A percentile compares a stretch with the other conserved stretches of the same genome.
Evolutionary conservation across 2,888 invertebrate genomes (phyloP).

Genomic region (Calameuta idolon): DNA sequence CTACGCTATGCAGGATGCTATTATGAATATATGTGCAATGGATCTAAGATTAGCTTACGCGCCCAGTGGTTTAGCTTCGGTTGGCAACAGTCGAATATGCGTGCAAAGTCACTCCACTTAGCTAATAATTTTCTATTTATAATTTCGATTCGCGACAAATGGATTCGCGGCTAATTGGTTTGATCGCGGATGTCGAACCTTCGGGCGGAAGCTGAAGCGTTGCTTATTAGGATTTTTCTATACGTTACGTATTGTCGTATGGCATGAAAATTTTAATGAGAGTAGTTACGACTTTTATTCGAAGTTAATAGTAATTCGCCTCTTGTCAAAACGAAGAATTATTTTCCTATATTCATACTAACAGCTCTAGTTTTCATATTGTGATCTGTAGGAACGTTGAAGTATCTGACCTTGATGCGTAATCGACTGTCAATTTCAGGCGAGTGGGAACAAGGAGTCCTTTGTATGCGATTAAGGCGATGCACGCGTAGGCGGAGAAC

Average conservation of each 20-base stretch:
- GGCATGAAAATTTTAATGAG: background rate
- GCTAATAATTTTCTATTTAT: conserved; percentile 34
- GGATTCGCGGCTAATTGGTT: background rate
- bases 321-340: background rate
- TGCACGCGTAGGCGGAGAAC: background rate
- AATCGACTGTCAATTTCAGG: background rate
- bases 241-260: background rate
- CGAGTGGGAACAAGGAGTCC: background rate
- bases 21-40: background rate
- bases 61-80: conserved; percentile 33
- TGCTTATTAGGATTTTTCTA: background rate
- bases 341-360: background rate
- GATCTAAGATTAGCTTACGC: conserved; percentile 49
- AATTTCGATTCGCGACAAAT: conserved; percentile 7
- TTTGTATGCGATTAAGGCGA: background rate
- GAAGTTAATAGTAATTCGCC: background rate
- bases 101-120: conserved; percentile 33
- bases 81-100: conserved; percentile 38
- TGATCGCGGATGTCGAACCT: background rate
- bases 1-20: background rate
- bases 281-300: background rate
- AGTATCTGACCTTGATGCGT: background rate
- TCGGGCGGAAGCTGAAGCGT: background rate
- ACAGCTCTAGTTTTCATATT: background rate
- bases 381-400: background rate